Evolutionary conservation across 2,113 vertebrate genomes (phyloP).

Genomic region (Phrynocephalus versicolor): DNA sequence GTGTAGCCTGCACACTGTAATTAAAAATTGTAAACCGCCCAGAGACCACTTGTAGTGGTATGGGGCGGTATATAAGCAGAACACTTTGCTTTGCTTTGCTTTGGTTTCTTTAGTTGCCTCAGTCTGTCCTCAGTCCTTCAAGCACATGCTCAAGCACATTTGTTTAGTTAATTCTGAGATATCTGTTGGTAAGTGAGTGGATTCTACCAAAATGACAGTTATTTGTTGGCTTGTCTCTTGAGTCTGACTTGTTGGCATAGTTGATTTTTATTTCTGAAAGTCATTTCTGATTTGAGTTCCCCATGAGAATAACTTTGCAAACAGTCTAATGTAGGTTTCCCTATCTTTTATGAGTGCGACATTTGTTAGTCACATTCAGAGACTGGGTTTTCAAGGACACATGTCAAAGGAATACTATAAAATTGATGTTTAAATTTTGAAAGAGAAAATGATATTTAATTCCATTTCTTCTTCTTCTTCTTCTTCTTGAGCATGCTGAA

Average conservation of each 20-base stretch:
- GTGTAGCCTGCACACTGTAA: no score
- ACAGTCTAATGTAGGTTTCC: slow-evolving; percentile 20
- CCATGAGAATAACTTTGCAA: neutral
- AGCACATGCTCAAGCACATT: neutral
- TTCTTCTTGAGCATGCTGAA: no score
- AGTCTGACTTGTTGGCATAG: neutral
- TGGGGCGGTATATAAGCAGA: no score
- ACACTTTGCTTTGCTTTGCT: slow-evolving; percentile 37
- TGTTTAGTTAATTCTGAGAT: slow-evolving; percentile 13
- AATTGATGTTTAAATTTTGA: neutral
- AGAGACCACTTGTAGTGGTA: no score
- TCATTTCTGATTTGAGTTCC: slow-evolving; percentile 31
- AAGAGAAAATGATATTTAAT: neutral
- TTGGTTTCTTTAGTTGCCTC: slow-evolving; percentile 38
- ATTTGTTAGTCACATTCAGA: neutral
- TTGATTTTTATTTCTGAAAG: slow-evolving; percentile 41
- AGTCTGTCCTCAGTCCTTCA: neutral
- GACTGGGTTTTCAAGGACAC: neutral
- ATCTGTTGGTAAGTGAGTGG: neutral
- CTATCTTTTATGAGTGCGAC: slow-evolving; percentile 6
- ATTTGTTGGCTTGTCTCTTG: neutral
- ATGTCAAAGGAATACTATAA: neutral
- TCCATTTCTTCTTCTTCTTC: neutral
- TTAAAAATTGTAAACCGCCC: no score
- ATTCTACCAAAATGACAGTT: slow-evolving; percentile 25